Conservation (phyloP, 2,113 vertebrate genomes). For the Eublepharis macularius region DNA sequence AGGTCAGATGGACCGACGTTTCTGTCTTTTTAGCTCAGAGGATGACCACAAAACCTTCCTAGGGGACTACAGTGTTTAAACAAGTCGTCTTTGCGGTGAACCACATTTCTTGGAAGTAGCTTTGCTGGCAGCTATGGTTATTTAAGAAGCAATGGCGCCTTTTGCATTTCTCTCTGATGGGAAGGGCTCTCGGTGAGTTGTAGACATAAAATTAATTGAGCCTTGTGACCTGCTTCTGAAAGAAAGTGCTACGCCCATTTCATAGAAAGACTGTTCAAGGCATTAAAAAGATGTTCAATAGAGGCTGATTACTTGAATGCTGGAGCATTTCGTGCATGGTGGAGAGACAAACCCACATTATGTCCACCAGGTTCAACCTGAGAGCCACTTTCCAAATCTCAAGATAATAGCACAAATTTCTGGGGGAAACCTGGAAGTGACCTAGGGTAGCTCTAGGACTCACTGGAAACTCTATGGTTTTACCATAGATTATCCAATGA, state of each 20-base stretch:
- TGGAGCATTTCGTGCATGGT: neutral
- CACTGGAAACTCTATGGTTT: no score
- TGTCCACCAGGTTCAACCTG: neutral
- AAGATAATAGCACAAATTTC: no score
- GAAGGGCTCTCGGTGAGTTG: slow-evolving; percentile 36
- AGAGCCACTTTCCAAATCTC: neutral
- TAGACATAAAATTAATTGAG: slow-evolving; percentile 18
- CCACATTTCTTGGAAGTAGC: slow-evolving; percentile 9
- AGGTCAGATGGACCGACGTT: no score
- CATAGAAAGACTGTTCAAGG: slow-evolving; percentile 32
- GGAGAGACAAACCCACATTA: neutral
- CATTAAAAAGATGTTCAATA: slow-evolving; percentile 32
- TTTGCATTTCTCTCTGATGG: slow-evolving; percentile 39
- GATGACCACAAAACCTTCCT: neutral
- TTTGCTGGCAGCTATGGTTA: slow-evolving; percentile 19
- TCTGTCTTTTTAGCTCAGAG: no score
- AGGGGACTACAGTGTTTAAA: neutral
- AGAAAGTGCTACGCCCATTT: slow-evolving; percentile 36
- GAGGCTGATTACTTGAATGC: slow-evolving; percentile 41
- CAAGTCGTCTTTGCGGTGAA: neutral
- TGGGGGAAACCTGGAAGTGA: no score
- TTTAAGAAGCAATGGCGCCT: neutral
- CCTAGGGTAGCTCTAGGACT: no score
- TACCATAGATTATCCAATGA: no score
- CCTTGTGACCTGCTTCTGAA: slow-evolving; percentile 40